These are phyloP conservation scores for Pipistrellus pipistrellus DNA, from an alignment of 2,797 vertebrate species.

Conservation along the genomic window DNA sequence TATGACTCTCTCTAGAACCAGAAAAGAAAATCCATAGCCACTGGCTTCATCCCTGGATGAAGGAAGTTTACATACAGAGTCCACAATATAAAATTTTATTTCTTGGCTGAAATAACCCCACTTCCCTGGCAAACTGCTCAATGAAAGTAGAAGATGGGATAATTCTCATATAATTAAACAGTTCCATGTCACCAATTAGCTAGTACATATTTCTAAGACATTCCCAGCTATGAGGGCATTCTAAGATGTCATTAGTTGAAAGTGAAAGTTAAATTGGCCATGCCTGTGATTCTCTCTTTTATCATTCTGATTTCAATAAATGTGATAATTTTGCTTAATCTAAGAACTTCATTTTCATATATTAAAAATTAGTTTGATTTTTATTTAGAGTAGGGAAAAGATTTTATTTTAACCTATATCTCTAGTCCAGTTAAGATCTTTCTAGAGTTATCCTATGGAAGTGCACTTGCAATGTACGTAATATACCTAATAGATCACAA, in stretches of 20 bases:
- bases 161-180: slow-evolving; percentile 46
- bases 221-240: neutral
- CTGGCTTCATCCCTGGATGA: neutral
- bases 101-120: neutral
- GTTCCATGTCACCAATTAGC: slow-evolving; percentile 38
- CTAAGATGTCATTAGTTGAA: slow-evolving; percentile 31
- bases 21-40: slow-evolving; percentile 41
- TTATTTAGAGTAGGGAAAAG: neutral
- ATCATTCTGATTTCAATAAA: slow-evolving; percentile 21
- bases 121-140: neutral
- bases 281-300: neutral
- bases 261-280: slow-evolving; percentile 15
- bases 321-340: slow-evolving; percentile 40
- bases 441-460: neutral
- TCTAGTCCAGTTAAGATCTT: slow-evolving; percentile 34
- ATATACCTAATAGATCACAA: neutral
- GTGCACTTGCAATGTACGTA: neutral
- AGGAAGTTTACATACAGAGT: neutral
- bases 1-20: slow-evolving; percentile 21
- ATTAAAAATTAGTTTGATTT: slow-evolving; percentile 46
- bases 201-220: slow-evolving; percentile 29
- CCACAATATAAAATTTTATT: neutral
- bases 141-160: neutral
- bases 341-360: slow-evolving; percentile 4
- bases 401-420: slow-evolving; percentile 49